These are phyloP conservation scores for Cephus spinipes DNA, from an alignment of 2,888 invertebrate species.

Conservation along the genomic window DNA sequence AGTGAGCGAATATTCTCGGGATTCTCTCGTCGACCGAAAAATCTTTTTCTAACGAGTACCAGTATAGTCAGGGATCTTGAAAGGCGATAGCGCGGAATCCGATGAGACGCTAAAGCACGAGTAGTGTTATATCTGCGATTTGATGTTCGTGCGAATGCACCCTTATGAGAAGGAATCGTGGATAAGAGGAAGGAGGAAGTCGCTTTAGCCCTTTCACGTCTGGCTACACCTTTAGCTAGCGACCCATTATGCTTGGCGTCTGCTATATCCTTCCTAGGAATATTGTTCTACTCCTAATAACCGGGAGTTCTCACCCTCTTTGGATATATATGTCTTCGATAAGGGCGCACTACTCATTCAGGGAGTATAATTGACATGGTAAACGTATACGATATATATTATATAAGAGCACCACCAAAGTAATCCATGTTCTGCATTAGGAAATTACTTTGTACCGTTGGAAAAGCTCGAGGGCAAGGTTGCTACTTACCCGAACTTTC, in stretches of 20 bases:
- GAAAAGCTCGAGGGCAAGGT: background rate
- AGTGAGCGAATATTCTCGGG: background rate
- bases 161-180: background rate
- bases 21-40: background rate
- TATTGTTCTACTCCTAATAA: slow-evolving; percentile 49
- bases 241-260: slow-evolving; percentile 33
- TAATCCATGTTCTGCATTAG: background rate
- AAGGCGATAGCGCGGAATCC: background rate
- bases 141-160: background rate
- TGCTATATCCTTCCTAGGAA: slow-evolving; percentile 29
- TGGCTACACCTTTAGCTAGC: slow-evolving; percentile 28
- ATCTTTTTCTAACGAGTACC: background rate
- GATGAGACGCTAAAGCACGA: background rate
- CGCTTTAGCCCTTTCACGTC: slow-evolving; percentile 22
- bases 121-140: background rate
- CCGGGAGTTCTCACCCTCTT: slow-evolving; percentile 43
- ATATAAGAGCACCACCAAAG: background rate
- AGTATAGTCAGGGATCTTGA: background rate
- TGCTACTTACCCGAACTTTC: background rate
- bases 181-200: slow-evolving; percentile 4
- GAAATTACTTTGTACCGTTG: background rate
- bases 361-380: too few species aligned
- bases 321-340: background rate
- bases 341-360: too few species aligned
- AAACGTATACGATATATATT: background rate